Percentiles rank a stretch among this genome's conserved stretches.
Evolutionary conservation across 1,140 invertebrate genomes (phyloP).

Genomic region (Colletes latitarsis): DNA sequence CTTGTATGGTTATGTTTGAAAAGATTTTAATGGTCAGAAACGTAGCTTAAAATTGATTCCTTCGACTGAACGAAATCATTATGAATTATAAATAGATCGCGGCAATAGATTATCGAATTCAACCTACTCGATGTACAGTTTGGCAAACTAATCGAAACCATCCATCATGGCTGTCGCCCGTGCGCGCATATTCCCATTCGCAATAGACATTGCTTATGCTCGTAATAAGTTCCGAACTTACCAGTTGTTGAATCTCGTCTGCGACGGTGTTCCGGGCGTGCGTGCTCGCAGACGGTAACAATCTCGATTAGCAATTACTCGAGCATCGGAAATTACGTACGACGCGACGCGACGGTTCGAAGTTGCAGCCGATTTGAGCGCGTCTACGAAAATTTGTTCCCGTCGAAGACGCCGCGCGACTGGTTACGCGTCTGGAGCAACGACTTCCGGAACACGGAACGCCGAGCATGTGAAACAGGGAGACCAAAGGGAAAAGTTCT

Average conservation of each 20-base stretch:
- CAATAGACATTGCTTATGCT: neutral
- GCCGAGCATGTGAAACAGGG: neutral
- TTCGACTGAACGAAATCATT: no score
- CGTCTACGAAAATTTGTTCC: neutral
- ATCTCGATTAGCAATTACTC: conserved; percentile 32
- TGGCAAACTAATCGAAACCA: neutral
- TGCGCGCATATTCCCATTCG: neutral
- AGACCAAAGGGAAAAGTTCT: conserved; percentile 11
- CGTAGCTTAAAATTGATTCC: no score
- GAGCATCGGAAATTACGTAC: neutral
- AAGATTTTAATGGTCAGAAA: no score
- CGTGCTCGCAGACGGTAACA: neutral
- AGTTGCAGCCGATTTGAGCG: neutral
- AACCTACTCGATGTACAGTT: neutral
- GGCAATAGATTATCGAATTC: neutral
- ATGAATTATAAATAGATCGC: no score
- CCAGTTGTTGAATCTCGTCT: neutral
- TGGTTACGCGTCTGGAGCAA: no score
- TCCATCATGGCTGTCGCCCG: neutral
- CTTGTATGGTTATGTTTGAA: no score
- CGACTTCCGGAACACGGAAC: conserved; percentile 12
- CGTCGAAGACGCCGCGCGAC: no score
- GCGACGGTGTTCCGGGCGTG: neutral
- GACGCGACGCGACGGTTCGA: neutral
- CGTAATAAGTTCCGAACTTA: conserved; percentile 16